Evolutionary conservation across 2,888 invertebrate species (phyloP).

Genomic region (Torymus aiolomorphi): DNA sequence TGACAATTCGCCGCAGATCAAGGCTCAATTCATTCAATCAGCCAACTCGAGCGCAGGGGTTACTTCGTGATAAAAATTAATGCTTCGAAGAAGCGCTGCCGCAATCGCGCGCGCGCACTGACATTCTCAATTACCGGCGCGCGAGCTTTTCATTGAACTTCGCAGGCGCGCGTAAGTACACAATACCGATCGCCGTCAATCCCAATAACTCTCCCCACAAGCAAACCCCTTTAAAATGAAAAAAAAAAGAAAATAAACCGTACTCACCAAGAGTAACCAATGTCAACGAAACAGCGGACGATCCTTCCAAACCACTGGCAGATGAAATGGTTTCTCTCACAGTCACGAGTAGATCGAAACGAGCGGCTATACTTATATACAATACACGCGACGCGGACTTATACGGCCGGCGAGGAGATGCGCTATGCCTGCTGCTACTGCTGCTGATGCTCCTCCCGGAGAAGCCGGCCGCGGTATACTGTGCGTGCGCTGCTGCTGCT

Average conservation of each 20-base stretch:
- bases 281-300: too few relatives aligned
- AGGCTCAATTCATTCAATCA: conserved; percentile 46
- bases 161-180: not conserved
- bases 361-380: too few relatives aligned
- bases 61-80: conserved; percentile 47
- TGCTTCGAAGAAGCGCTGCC: conserved; percentile 32
- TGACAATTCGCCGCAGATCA: conserved; percentile 42
- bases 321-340: too few relatives aligned
- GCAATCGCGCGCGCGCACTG: not conserved
- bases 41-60: conserved; percentile 29
- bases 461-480: not conserved
- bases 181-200: not conserved
- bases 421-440: not conserved
- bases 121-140: conserved; percentile 32
- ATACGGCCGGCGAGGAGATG: too few relatives aligned
- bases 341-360: too few relatives aligned
- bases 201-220: not conserved
- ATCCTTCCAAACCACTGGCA: too few relatives aligned
- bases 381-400: too few relatives aligned
- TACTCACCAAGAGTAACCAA: too few relatives aligned
- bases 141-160: conserved; percentile 37
- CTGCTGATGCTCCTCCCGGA: too few relatives aligned
- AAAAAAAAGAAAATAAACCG: too few relatives aligned
- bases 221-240: too few relatives aligned
- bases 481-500: conserved; percentile 15